Base-by-base conservation (phyloP, 2,797 vertebrate species). In the Allenopithecus nigroviridis region DNA sequence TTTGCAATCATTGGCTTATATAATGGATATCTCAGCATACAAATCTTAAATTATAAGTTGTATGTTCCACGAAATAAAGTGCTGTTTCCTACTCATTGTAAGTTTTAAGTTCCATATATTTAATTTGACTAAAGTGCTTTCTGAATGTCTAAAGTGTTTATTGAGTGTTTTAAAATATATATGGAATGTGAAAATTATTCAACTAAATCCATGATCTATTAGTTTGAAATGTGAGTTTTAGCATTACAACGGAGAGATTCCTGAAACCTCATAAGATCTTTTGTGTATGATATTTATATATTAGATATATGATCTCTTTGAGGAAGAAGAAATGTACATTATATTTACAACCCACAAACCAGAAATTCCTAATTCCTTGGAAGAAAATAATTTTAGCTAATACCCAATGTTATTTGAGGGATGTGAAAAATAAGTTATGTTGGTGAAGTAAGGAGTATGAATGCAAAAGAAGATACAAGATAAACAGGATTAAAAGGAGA, bases 341-440 rank as follows among this genome's bases (percentile, higher is more conserved):
- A 13, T 57, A 78, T 41, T 8, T 76, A 41, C 5, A 90, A n/a
- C 3, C 8, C 10, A 48, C 3, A 6, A 1, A 33, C 2, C 33
- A 13, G 22, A 57, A 68, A 90, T 46, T 55, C 24, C 33, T 39
- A 90, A 68, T 76, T 81, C 89, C 46, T 55, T 86, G 7, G 19
- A 39, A 94, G 24, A 91, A 70, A n/a, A 61, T 55, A 33, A 46
- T 48, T 89, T 81, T 96, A 93, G 41, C 64, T 55, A 92, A 85
- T 50, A 96, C 1, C 2, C 30, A 78, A 50, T 68, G 72, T 36
- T 72, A 70, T 46, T 61, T 33, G 33, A 94, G 24, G 14, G 41
- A 61, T 41, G n/a, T 55, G 10, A 86, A 86, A 94, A 92, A 53
- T 70, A 72, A 87, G 5, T 39, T 91, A 76, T 33, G 16, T 5